A percentile compares a stretch with the other conserved stretches of the same genome.
Conservation (phyloP, 2,888 invertebrate species). For the Agonopterix subpropinquella region DNA sequence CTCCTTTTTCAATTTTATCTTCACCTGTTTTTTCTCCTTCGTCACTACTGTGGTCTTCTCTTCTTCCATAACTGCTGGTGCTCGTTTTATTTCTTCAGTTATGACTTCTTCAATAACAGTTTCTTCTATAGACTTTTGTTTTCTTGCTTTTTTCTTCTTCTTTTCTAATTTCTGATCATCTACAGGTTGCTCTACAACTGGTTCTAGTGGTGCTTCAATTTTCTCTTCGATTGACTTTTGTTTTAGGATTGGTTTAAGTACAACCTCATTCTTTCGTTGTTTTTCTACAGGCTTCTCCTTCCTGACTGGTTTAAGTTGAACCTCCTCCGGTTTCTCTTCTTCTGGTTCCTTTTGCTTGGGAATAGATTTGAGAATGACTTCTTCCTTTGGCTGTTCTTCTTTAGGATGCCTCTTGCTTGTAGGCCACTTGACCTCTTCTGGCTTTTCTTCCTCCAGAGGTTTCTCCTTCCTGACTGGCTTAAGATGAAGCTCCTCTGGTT, state of each 20-base stretch:
- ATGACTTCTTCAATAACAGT: slow-evolving; percentile 20
- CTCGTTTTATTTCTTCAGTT: slow-evolving; percentile 24
- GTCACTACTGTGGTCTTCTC: slow-evolving; percentile 28
- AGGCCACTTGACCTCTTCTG: slow-evolving; percentile 57
- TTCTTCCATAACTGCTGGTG: slow-evolving; percentile 35
- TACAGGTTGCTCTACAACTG: slow-evolving; percentile 25
- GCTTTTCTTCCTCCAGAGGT: slow-evolving; percentile 35
- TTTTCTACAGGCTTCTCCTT: slow-evolving; percentile 25
- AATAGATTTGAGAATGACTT: slow-evolving; percentile 46
- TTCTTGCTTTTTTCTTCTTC: slow-evolving; percentile 22
- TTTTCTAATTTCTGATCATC: slow-evolving; percentile 21
- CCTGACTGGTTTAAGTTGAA: slow-evolving; percentile 29
- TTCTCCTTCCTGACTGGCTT: slow-evolving; percentile 33
- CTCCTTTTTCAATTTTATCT: slow-evolving; percentile 29
- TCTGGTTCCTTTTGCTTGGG: slow-evolving; percentile 39
- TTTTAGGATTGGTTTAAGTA: slow-evolving; percentile 34
- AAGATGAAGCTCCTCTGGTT: slow-evolving; percentile 37
- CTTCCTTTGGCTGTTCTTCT: slow-evolving; percentile 39
- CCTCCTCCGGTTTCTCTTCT: slow-evolving; percentile 50
- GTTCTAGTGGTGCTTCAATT: slow-evolving; percentile 24
- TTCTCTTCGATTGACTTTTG: slow-evolving; percentile 26
- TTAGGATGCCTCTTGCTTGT: slow-evolving; percentile 25
- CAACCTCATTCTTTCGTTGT: slow-evolving; percentile 28
- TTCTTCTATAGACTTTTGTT: slow-evolving; percentile 26
- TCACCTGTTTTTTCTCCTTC: slow-evolving; percentile 26